A percentile compares a stretch with the other conserved stretches of the same genome.
Evolutionary conservation across 2,888 invertebrate genomes (phyloP).

Genomic region (Leucoma salicis): DNA sequence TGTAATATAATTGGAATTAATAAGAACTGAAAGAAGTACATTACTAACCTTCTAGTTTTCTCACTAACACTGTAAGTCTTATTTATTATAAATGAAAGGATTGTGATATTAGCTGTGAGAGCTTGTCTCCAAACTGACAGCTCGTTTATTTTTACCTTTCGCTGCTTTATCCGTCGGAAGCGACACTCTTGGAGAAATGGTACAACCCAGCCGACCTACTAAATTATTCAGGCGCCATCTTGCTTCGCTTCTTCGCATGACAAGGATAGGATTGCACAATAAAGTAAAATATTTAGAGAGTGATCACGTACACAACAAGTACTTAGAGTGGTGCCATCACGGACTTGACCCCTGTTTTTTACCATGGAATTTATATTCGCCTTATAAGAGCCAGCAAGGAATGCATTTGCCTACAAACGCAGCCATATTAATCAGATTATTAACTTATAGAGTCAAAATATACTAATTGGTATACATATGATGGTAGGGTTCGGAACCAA

Average conservation of each 20-base stretch:
- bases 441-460: no score
- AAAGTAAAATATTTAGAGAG: conserved; percentile 76
- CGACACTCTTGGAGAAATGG: conserved; percentile 77
- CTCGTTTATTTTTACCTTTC: conserved; percentile 70
- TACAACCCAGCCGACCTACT: conserved; percentile 58
- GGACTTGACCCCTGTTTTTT: conserved; percentile 34
- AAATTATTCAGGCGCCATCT: conserved; percentile 69
- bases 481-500: no score
- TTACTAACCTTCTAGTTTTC: no score
- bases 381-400: conserved; percentile 39
- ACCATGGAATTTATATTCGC: conserved; percentile 52
- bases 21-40: no score
- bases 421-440: no score
- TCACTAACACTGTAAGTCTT: no score
- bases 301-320: conserved; percentile 68
- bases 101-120: conserved; percentile 13
- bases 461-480: no score
- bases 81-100: no score
- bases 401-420: conserved; percentile 40
- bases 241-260: conserved; percentile 65
- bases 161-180: conserved; percentile 50
- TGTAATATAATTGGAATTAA: no score
- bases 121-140: conserved; percentile 53
- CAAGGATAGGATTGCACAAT: conserved; percentile 71
- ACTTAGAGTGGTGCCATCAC: conserved; percentile 46